These are phyloP conservation scores for Diarsia brunnea DNA, from an alignment of 2,888 invertebrate genomes.

Conservation along the genomic window DNA sequence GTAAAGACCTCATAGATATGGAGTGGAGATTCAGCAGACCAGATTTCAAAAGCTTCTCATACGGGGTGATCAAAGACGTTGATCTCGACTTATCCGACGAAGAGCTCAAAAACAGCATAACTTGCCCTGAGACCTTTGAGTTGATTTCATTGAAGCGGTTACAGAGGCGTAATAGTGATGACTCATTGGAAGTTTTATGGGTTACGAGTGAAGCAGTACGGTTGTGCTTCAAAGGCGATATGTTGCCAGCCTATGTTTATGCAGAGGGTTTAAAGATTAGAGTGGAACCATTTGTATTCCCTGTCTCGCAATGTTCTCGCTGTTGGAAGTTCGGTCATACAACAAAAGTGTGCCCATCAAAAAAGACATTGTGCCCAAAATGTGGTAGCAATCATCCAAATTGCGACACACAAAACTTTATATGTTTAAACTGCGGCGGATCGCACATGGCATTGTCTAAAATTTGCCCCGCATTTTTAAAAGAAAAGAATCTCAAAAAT, in stretches of 20 bases:
- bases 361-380: neutral
- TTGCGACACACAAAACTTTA: neutral
- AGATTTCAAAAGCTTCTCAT: slow-evolving; percentile 5
- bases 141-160: neutral
- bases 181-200: neutral
- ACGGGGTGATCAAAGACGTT: slow-evolving; percentile 18
- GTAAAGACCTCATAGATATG: slow-evolving; percentile 9
- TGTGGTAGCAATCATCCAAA: slow-evolving; percentile 1
- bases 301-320: neutral
- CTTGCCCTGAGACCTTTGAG: neutral
- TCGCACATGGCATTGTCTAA: neutral
- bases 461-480: neutral
- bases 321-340: slow-evolving; percentile 4
- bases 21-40: slow-evolving; percentile 21
- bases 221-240: neutral
- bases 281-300: neutral
- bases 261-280: neutral
- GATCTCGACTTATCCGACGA: slow-evolving; percentile 38
- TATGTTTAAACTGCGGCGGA: neutral
- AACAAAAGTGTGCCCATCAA: slow-evolving; percentile 1
- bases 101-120: neutral
- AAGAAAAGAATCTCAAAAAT: neutral
- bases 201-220: neutral
- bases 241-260: neutral
- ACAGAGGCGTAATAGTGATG: neutral